Conservation (phyloP, 1,140 invertebrate species). For the Aphaenogaster floridana region DNA sequence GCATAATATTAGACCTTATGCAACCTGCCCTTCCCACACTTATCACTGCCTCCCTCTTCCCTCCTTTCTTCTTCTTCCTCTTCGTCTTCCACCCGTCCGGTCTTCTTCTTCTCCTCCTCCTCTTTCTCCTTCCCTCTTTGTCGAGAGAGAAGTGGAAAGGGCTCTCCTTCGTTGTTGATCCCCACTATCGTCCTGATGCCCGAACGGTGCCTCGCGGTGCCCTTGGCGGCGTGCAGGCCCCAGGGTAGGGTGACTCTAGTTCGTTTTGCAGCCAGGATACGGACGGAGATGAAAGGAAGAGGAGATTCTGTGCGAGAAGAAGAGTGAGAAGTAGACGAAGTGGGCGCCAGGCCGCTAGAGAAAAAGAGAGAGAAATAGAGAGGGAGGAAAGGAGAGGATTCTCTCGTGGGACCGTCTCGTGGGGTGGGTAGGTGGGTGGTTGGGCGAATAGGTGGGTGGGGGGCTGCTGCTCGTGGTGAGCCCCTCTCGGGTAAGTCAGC, state of each 20-base stretch:
- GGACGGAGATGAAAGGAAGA: constrained; percentile 46
- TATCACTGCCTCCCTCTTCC: constrained; percentile 84
- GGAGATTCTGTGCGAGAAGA: constrained; percentile 51
- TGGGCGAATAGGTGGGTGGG: constrained; percentile 69
- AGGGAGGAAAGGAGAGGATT: constrained; percentile 65
- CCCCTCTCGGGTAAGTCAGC: constrained; percentile 82
- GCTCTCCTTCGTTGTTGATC: constrained; percentile 59
- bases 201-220: constrained; percentile 76
- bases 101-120: constrained; percentile 21
- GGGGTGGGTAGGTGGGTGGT: constrained; percentile 59
- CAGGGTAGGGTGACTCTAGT: constrained; percentile 77
- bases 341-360: constrained; percentile 33
- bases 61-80: constrained; percentile 49
- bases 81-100: constrained; percentile 6
- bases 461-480: constrained; percentile 75
- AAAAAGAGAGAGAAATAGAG: constrained; percentile 42
- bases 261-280: constrained; percentile 17
- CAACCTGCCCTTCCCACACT: constrained; percentile 87
- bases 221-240: constrained; percentile 78
- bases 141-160: constrained; percentile 32
- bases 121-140: constrained; percentile 23
- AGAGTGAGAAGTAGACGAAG: constrained; percentile 47
- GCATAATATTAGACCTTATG: constrained; percentile 86
- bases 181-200: constrained; percentile 52
- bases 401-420: constrained; percentile 71